Conservation (phyloP, 2,113 vertebrate species). For the Synchiropus splendidus region DNA sequence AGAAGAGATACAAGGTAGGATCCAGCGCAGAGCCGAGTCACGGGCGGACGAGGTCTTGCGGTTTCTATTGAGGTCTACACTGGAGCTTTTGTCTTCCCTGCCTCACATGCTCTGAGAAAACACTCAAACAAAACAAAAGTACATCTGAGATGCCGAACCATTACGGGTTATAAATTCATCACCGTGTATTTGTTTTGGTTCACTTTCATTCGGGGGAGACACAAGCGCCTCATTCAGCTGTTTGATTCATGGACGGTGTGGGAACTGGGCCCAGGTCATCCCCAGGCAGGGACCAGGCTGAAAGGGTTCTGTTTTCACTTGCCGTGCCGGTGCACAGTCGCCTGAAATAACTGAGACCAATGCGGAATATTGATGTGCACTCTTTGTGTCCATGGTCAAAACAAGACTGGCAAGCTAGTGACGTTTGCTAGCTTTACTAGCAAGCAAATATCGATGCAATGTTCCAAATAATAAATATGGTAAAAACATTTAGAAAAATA, state of each 20-base stretch:
- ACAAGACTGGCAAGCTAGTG: no score
- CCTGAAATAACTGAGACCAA: no score
- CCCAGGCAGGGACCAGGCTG: no score
- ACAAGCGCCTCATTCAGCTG: conserved; percentile 34
- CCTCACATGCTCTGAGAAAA: conserved; percentile 25
- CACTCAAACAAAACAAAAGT: conserved; percentile 10
- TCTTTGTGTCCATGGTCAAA: no score
- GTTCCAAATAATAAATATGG: no score
- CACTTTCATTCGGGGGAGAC: conserved; percentile 1
- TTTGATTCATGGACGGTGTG: conserved; percentile 4
- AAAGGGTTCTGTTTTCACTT: no score
- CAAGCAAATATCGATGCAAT: no score
- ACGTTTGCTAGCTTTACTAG: no score
- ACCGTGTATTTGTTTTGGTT: conserved; percentile 26
- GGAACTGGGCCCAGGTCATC: conserved; percentile 5
- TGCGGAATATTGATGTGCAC: no score
- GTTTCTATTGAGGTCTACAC: conserved; percentile 17
- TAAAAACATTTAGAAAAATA: no score
- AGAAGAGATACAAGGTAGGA: conserved; percentile 96
- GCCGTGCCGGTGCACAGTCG: no score
- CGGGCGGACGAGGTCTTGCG: conserved; percentile 1
- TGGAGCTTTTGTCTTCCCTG: conserved; percentile 22
- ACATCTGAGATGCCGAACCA: conserved; percentile 11
- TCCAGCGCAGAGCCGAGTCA: background rate
- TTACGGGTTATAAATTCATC: conserved; percentile 13